Evolutionary conservation across 2,113 vertebrate genomes (phyloP), one percentile per base, ranked within the genome.

Genomic region (Caranx melampygus): DNA sequence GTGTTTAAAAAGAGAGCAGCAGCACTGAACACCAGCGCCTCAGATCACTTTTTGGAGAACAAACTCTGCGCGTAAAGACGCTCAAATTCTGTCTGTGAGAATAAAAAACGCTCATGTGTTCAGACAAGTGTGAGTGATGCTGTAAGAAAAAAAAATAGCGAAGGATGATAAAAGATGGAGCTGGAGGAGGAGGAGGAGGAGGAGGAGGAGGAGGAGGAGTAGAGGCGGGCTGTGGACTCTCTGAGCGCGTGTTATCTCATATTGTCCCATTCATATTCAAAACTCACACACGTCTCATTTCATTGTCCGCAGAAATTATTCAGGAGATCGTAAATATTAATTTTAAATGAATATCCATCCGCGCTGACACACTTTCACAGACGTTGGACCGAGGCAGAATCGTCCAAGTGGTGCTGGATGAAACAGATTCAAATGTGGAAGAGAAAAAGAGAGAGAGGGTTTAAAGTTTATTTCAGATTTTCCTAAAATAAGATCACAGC

Each of bases 241-340:
- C 68, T 0, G 0, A 57, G 87, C 85, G 61, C 72, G 6, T 72
- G 80, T 87, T 67, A 63, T 68, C 71, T 81, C 79, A 75, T 80
- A 76, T 85, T 80, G 64, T 84, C 60, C 49, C 87, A 86, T 87
- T 89, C 78, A 83, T 85, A 80, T 89, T 87, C 85, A 85, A 21
- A 82, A 83, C 76, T 81, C 79, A 26, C 52, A 62, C 44, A 62
- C 69, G 74, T 82, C 85, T 90, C 79, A 60, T 84, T 85, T 91
- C 85, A 90, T 86, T 91, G 89, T 86, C 77, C 75, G 62, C 51
- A 88, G 91, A 81, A 92, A 94, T 93, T 83, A 94, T 93, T 92
- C 81, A 94, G 64, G 71, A 91, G 87, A 83, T 83, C 81, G 90
- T 89, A 92, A 92, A 92, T 90, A 93, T 93, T 86, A 89, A 93